Base-by-base conservation (phyloP, 2,797 vertebrate species). In the Clarias pachynema region DNA sequence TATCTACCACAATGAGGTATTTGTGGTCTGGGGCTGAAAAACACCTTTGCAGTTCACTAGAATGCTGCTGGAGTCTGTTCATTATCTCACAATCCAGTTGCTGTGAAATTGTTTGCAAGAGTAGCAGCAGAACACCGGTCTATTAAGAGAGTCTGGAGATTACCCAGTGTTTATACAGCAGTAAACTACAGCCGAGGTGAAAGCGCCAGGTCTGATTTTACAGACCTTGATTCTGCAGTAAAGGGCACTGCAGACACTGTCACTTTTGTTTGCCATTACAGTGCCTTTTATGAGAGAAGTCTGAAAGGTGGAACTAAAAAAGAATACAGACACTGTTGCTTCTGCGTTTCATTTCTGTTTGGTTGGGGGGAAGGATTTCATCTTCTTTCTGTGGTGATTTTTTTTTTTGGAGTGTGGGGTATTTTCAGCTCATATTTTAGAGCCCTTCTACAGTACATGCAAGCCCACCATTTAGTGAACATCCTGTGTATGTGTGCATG, bases 281-380 rank as follows among this genome's bases (percentile, higher is more conserved):
- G 24, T 44, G 57, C 37, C 75, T 53, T 75, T 62, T 34, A 15
- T 60, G 73, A 83, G 37, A 79, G 16, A 63, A 22, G 18, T 68
- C 22, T 75, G 44, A 83, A 85, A 73, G 84, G 81, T 87, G 66
- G 34, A 80, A 79, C 85, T 86, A 37, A 53, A 18, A 53, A 79
- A 78, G 20, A 68, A 57, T 34, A 66, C 63, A 20, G 31, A 63
- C 73, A 62, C 34, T 34, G 34, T 37, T 59, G 60, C 80, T 66
- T 68, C 34, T 77, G 60, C 77, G 29, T 70, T 77, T 75, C 56
- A 16, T 40, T 49, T 37, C 15, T 69, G 77, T 57, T 62, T 74
- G 22, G 59, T 24, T 73, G 29, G 29, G 5, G n/a, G 63, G n/a
- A 15, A 53, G 24, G 34, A 5, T 69, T 49, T 66, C 37, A n/a